Conservation (phyloP, 1,140 invertebrate genomes). For the Eriosoma lanigerum region DNA sequence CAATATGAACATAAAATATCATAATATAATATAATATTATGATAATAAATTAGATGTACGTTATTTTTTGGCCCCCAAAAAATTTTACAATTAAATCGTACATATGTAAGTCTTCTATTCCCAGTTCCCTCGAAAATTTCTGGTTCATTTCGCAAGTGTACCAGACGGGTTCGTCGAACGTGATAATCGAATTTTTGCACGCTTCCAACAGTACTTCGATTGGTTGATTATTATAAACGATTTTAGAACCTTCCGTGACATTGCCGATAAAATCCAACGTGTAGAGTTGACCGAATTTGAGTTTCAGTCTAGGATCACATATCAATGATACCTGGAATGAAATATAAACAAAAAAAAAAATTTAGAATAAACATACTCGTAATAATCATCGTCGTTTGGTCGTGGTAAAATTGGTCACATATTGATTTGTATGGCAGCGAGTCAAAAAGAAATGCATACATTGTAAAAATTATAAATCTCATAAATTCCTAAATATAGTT, state of each 20-base stretch:
- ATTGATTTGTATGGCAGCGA: no score
- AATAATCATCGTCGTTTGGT: no score
- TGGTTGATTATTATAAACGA: slow-evolving; percentile 86
- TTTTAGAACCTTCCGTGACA: slow-evolving; percentile 73
- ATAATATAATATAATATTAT: slow-evolving; percentile 3
- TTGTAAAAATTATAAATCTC: no score
- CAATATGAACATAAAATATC: slow-evolving; percentile 52
- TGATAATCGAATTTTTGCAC: slow-evolving; percentile 71
- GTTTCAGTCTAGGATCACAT: slow-evolving; percentile 76
- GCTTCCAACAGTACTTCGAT: slow-evolving; percentile 73
- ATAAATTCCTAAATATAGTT: no score
- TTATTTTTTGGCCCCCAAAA: not conserved
- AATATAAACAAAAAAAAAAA: not conserved
- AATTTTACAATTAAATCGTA: slow-evolving; percentile 59
- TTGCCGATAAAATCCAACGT: slow-evolving; percentile 85
- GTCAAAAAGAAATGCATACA: no score
- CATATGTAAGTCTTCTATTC: slow-evolving; percentile 75
- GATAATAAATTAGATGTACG: no score
- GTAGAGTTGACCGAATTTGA: slow-evolving; percentile 75
- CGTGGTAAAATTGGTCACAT: no score
- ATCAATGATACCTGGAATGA: slow-evolving; percentile 73
- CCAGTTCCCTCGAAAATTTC: slow-evolving; percentile 73
- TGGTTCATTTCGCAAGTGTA: slow-evolving; percentile 92
- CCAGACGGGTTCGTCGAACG: slow-evolving; percentile 83
- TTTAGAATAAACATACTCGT: no score